Base-by-base conservation (phyloP, 2,113 vertebrate genomes). In the Acanthochromis polyacanthus region DNA sequence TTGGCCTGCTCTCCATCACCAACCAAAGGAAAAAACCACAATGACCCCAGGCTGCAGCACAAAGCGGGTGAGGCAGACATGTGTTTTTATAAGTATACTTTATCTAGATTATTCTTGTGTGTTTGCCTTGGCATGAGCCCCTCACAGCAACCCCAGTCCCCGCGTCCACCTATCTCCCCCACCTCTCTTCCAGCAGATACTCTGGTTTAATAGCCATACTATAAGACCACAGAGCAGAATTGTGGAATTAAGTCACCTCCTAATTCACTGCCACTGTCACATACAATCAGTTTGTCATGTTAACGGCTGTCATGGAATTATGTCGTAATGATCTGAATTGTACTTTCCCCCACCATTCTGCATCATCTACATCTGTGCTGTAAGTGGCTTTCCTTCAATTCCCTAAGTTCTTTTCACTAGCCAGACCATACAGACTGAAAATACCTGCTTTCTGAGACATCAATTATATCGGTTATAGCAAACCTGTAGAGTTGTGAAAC, bases 81-180 rank as follows among this genome's bases (percentile, higher is more conserved):
- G 30, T 72, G 78, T 88, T 85, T 81, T 70, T 56, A 85, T 79
- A 87, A 81, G 83, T 86, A 83, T 59, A 84, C 78, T 81, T 90
- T 71, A 88, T 84, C 86, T 84, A 61, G 66, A 82, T 83, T 88
- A 86, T 92, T 89, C 71, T 71, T 78, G 84, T 81, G 78, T 90
- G 87, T 91, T 92, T 88, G 62, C n/a, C 55, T 89, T 93, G 92
- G 92, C 82, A 63, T 51, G 69, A 74, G 46, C 48, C 38, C 64
- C 61, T 50, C 55, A 32, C 45, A 80, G 75, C 52, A 46, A 89
- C 83, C 66, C 86, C 59, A 68, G 82, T 81, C 64, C 32, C 68
- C 79, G 7, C 62, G 61, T 45, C 11, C 22, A 36, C 10, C 58
- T 74, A 7, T 55, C 70, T 25, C 51, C 11, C 17, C 20, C 16